Percentiles rank a stretch among this genome's conserved stretches.
phyloP scores from a whole-genome alignment of 2,797 vertebrate genomes.

The Loris lydekkerianus region DNA sequence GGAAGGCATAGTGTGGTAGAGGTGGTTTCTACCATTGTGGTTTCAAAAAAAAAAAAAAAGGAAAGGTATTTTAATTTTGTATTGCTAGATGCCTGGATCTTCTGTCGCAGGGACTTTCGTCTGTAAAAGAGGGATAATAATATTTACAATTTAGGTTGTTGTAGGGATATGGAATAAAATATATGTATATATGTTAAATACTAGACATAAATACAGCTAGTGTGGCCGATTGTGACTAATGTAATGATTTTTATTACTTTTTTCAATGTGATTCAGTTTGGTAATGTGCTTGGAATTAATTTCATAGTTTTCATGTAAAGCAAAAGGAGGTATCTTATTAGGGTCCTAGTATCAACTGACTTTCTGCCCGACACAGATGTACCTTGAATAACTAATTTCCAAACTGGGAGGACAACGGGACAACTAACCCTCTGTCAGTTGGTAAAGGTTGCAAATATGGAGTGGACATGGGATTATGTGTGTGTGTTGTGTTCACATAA shows the following conservation, averaged over 20 bases:
- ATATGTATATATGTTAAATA: neutral
- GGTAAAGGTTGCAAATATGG: constrained; percentile 23
- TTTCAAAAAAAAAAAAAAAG: neutral
- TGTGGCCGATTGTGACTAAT: neutral
- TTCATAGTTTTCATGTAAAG: constrained; percentile 26
- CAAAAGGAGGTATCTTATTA: constrained; percentile 39
- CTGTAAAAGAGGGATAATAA: neutral
- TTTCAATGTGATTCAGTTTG: neutral
- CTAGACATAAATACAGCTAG: neutral
- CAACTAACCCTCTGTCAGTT: neutral
- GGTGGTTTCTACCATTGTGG: neutral
- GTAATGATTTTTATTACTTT: constrained; percentile 45
- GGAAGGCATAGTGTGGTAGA: neutral
- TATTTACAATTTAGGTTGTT: neutral
- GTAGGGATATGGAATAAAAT: constrained; percentile 20
- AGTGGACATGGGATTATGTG: neutral
- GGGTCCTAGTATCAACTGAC: neutral
- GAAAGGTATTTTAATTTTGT: neutral
- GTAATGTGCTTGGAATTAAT: neutral
- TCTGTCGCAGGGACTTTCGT: neutral
- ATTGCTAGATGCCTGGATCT: neutral
- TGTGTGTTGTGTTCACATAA: constrained; percentile 20
- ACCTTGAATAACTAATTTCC: constrained; percentile 52
- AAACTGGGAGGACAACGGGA: neutral
- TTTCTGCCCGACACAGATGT: constrained; percentile 42